phyloP scores from a whole-genome alignment of 2,888 invertebrate genomes.

The Ophraella communa region DNA sequence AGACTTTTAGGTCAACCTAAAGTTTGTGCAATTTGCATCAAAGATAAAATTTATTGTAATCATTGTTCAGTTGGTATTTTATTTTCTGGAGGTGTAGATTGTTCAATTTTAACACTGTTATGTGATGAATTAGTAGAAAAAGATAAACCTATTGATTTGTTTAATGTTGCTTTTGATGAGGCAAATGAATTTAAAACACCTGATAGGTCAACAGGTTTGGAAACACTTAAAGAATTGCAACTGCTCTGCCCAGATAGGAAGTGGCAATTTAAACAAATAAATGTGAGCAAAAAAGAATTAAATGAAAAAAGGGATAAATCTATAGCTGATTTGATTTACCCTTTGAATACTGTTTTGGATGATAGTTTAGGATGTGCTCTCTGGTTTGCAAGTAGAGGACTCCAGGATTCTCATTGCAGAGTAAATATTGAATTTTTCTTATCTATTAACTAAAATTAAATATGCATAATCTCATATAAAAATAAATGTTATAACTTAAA shows the following conservation, averaged over 20 bases:
- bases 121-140: slow-evolving; percentile 72
- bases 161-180: slow-evolving; percentile 92
- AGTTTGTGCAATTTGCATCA: slow-evolving; percentile 68
- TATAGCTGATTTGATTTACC: slow-evolving; percentile 83
- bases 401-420: slow-evolving; percentile 70
- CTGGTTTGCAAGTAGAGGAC: slow-evolving; percentile 92
- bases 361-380: slow-evolving; percentile 95
- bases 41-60: slow-evolving; percentile 49
- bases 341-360: slow-evolving; percentile 87
- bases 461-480: too few relatives aligned
- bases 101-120: slow-evolving; percentile 85
- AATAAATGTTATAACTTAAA: too few relatives aligned
- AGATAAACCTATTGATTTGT: slow-evolving; percentile 81
- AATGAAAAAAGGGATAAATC: slow-evolving; percentile 62
- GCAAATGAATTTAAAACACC: slow-evolving; percentile 71
- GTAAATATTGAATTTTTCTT: slow-evolving; percentile 57
- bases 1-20: slow-evolving; percentile 68
- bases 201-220: slow-evolving; percentile 80
- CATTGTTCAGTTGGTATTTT: slow-evolving; percentile 66
- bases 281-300: slow-evolving; percentile 74
- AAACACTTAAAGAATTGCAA: slow-evolving; percentile 73
- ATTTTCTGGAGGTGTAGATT: slow-evolving; percentile 97
- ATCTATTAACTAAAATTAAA: neutral
- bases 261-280: slow-evolving; percentile 86
- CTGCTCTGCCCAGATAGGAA: slow-evolving; percentile 72